A percentile compares a stretch with the other conserved stretches of the same genome.
Evolutionary conservation across 2,888 invertebrate genomes (phyloP).

Genomic region (Leptura quadrifasciata): DNA sequence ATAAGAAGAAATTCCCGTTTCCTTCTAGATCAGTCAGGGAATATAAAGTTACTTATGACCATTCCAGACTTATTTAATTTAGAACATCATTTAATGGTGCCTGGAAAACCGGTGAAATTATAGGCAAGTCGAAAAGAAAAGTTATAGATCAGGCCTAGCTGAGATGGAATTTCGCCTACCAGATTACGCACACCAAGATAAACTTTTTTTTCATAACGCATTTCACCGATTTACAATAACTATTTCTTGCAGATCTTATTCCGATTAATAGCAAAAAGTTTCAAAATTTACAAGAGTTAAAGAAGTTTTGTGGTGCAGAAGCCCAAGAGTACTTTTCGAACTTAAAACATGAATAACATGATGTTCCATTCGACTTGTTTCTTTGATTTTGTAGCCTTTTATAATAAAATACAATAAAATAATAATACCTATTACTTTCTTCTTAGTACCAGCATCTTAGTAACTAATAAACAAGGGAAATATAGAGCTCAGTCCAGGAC

Average conservation of each 20-base stretch:
- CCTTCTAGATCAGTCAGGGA: constrained; percentile 26
- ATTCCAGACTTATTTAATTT: constrained; percentile 24
- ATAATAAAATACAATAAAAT: constrained; percentile 12
- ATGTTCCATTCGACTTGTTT: no score
- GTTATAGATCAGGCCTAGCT: constrained; percentile 3
- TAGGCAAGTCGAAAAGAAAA: constrained; percentile 13
- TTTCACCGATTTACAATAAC: neutral
- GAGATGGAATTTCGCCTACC: constrained; percentile 14
- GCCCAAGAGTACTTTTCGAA: constrained; percentile 5
- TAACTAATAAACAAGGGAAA: constrained; percentile 12
- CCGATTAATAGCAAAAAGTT: neutral
- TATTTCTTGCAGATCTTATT: constrained; percentile 1
- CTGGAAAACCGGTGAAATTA: constrained; percentile 27
- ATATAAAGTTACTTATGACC: constrained; percentile 20
- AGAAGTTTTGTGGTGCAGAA: constrained; percentile 5
- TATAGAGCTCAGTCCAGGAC: constrained; percentile 12
- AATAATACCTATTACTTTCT: constrained; percentile 7
- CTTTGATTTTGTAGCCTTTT: no score
- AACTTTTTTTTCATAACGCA: constrained; percentile 11
- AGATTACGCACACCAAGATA: constrained; percentile 12
- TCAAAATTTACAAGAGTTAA: constrained; percentile 4
- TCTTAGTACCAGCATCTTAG: constrained; percentile 11
- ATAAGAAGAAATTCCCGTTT: constrained; percentile 34
- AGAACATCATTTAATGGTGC: constrained; percentile 30
- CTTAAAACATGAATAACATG: constrained; percentile 1